phyloP scores from a whole-genome alignment of 1,140 invertebrate species.

The Riptortus pedestris region DNA sequence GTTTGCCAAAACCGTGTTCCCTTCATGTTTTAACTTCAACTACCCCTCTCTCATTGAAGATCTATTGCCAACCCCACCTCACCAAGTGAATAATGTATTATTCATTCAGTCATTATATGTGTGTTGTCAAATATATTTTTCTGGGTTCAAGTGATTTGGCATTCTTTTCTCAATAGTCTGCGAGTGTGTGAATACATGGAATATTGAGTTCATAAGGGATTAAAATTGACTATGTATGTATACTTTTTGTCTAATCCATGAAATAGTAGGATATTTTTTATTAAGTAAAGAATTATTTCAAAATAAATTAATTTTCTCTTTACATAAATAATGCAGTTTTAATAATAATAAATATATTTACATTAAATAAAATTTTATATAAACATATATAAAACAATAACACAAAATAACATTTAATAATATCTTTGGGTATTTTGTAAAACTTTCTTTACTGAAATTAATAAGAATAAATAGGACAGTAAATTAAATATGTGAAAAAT shows the following conservation, averaged over 20 bases:
- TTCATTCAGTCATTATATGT: too few species aligned
- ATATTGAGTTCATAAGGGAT: neutral
- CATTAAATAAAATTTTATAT: constrained; percentile 1
- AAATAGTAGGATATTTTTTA: neutral
- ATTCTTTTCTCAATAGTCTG: too few species aligned
- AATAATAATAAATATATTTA: constrained; percentile 11
- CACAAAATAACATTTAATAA: neutral
- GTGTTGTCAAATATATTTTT: too few species aligned
- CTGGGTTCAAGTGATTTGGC: too few species aligned
- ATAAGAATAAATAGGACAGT: neutral
- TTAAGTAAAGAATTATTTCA: neutral
- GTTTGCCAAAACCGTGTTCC: too few species aligned
- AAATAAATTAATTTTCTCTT: too few species aligned
- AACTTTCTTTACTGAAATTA: neutral
- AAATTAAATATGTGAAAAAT: neutral
- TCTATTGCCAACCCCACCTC: too few species aligned
- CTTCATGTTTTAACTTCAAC: too few species aligned
- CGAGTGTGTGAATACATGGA: too few species aligned
- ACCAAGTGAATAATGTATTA: too few species aligned
- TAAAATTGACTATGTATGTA: neutral
- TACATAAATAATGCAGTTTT: too few species aligned
- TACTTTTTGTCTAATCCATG: neutral
- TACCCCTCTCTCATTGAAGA: too few species aligned
- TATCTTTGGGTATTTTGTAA: constrained; percentile 1
- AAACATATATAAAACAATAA: neutral